Evolutionary conservation across 2,113 vertebrate species (phyloP).

Genomic region (Arvicanthis niloticus): DNA sequence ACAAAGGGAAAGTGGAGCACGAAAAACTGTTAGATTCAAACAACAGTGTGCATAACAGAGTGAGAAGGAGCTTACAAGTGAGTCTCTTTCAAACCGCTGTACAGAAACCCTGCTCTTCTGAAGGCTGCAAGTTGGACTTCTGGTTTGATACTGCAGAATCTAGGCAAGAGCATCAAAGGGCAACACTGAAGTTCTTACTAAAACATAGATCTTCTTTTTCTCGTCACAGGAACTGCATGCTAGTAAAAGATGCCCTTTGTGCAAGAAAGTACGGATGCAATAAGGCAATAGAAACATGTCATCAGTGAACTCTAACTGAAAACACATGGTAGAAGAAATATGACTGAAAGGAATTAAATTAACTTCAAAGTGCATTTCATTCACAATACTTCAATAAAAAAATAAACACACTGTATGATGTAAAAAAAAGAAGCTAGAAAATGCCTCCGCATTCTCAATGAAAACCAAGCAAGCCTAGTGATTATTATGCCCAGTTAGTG

Average conservation of each 20-base stretch:
- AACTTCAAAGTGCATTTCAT: conserved; percentile 35
- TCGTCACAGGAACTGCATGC: not conserved
- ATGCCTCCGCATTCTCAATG: not conserved
- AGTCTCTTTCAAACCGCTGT: not conserved
- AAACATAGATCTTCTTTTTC: not conserved
- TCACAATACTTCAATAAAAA: conserved; percentile 19
- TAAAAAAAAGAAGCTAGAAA: conserved; percentile 11
- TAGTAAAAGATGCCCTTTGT: not conserved
- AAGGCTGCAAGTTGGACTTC: not conserved
- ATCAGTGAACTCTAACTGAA: not conserved
- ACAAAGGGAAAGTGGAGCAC: conserved; percentile 30
- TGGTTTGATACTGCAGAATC: not conserved
- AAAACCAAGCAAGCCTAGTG: not conserved
- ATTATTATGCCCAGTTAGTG: not conserved
- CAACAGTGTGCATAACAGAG: not conserved
- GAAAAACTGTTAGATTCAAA: conserved; percentile 13
- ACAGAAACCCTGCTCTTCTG: not conserved
- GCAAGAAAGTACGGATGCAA: not conserved
- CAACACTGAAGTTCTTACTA: not conserved
- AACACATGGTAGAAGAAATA: not conserved
- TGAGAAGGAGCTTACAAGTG: not conserved
- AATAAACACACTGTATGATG: not conserved
- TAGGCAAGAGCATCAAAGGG: not conserved
- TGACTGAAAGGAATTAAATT: not conserved
- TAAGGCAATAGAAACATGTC: not conserved